These are phyloP conservation scores for Ctenoplectra terminalis DNA, from an alignment of 1,140 invertebrate species.

Conservation along the genomic window DNA sequence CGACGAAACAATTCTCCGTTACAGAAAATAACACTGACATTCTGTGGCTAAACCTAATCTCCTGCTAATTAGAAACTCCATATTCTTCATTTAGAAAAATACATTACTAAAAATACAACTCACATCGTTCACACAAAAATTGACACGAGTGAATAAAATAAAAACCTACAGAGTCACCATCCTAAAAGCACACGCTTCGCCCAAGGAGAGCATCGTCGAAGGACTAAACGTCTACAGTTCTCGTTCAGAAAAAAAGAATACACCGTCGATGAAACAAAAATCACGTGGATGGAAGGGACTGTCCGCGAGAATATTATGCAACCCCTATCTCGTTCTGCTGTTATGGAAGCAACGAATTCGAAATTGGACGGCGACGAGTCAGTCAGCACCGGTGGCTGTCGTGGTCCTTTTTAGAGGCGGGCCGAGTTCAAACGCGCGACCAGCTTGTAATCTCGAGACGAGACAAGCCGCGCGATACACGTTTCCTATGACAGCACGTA, in stretches of 20 bases:
- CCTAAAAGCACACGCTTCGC: no score
- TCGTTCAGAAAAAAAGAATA: background rate
- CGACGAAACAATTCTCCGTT: no score
- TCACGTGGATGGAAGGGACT: background rate
- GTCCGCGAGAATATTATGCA: background rate
- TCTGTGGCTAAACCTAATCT: no score
- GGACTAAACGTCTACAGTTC: background rate
- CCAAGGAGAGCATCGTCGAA: no score
- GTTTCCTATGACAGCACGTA: slow-evolving; percentile 24
- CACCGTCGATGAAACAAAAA: background rate
- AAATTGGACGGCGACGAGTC: background rate
- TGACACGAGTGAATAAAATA: no score
- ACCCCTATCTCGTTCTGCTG: background rate
- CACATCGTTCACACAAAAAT: no score
- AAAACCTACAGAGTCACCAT: no score
- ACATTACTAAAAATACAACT: no score
- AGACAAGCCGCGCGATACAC: slow-evolving; percentile 43
- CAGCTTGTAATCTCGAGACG: slow-evolving; percentile 50
- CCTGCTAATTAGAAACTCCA: no score
- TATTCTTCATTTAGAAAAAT: no score
- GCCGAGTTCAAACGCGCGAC: background rate
- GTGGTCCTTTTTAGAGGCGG: slow-evolving; percentile 36
- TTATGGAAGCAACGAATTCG: slow-evolving; percentile 7
- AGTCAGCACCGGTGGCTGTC: slow-evolving; percentile 9
- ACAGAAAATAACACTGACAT: no score